phyloP scores from a whole-genome alignment of 2,113 vertebrate genomes.

The Lycocorax pyrrhopterus region DNA sequence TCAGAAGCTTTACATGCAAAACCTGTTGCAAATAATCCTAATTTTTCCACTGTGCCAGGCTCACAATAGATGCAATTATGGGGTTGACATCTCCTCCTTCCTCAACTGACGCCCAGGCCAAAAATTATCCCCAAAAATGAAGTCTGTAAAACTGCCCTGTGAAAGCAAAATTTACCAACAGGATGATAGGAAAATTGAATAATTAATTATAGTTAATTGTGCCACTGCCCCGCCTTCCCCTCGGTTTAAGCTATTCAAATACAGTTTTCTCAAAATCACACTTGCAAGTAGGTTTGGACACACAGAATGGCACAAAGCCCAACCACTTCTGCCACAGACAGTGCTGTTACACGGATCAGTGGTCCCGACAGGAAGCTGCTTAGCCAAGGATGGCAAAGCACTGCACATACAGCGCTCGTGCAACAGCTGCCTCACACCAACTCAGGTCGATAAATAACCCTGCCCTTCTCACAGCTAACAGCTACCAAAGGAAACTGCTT shows the following conservation, averaged over 20 bases:
- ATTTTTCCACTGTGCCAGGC: background rate
- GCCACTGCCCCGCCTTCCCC: accelerated
- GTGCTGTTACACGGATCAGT: background rate
- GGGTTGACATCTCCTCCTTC: background rate
- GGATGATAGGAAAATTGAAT: background rate
- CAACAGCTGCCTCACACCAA: background rate
- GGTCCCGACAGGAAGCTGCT: background rate
- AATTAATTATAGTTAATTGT: background rate
- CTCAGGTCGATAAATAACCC: background rate
- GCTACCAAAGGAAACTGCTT: background rate
- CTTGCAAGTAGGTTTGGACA: background rate
- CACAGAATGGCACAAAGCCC: background rate
- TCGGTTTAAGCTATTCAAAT: background rate
- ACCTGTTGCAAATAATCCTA: background rate
- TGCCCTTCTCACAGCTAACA: background rate
- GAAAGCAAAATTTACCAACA: background rate
- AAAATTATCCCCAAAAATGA: background rate
- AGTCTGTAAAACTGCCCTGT: background rate
- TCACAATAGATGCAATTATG: background rate
- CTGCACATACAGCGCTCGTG: background rate
- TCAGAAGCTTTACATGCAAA: background rate
- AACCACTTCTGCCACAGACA: background rate
- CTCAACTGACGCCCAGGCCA: background rate
- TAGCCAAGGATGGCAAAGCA: background rate
- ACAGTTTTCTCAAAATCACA: background rate